Evolutionary conservation across 1,140 invertebrate genomes (phyloP), one percentile per base, ranked within the genome.

Genomic region (Drosophila rhopaloa): DNA sequence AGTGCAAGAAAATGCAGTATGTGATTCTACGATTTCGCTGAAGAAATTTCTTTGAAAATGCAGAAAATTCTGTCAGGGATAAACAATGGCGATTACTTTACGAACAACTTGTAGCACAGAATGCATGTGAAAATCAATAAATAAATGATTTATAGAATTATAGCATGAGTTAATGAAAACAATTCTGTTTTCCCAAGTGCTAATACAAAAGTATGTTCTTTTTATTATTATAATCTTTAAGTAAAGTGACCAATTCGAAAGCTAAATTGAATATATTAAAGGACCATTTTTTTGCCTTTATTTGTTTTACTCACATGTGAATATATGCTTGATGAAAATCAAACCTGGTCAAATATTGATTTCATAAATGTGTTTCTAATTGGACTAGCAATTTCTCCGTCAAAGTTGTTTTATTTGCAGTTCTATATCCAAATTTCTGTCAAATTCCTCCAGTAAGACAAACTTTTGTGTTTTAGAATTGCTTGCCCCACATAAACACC

Each of bases 401-500:
- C 8, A 41, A 43, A 37, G n/a, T 38, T 44, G 29, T 53, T 65
- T 53, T 65, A 68, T 53, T 65, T 53, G 60, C 8, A 11, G 29
- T 53, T 29, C 29, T 19, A 66, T 9, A 16, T 53, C n/a, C 29
- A 13, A 68, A 65, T 66, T 35, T 68, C 38, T 44, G 47, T 32
- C 9, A 48, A 71, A 57, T 70, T 71, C 38, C 60, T 19, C 13
- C 6, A 3, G 32, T 16, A 41, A 44, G 59, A 44, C 38, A 68
- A 68, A 68, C 37, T 68, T 50, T 58, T 48, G 43, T 41, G 51
- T n/a, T 48, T 51, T 71, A 44, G 51, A 44, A 71, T 58, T 58
- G 53, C 43, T 43, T 58, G 44, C 29, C 68, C 53, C 11, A 71
- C 65, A 72, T 71, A 72, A 71, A 71, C 65, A 73, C 56, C 35